Evolutionary conservation across 2,888 invertebrate species (phyloP).

Genomic region (Ormia ochracea): DNA sequence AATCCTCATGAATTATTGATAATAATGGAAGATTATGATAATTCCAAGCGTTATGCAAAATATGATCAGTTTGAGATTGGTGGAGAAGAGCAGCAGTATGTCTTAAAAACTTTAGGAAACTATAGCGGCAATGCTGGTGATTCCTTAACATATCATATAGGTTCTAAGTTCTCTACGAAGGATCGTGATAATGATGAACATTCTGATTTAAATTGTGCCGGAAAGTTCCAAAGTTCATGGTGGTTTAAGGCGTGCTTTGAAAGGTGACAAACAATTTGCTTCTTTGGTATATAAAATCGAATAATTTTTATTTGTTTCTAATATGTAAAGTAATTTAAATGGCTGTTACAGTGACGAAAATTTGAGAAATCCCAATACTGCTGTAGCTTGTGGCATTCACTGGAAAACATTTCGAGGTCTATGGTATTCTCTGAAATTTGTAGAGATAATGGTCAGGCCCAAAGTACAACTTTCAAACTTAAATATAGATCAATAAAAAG

Average conservation of each 20-base stretch:
- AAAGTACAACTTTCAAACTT: neutral
- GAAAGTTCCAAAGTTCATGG: conserved; percentile 83
- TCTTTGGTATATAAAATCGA: neutral
- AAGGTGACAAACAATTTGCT: conserved; percentile 74
- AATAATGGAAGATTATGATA: conserved; percentile 80
- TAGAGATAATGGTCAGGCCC: conserved; percentile 60
- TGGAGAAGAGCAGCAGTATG: conserved; percentile 81
- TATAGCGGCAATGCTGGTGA: conserved; percentile 83
- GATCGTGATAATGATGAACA: conserved; percentile 83
- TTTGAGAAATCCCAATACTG: conserved; percentile 36
- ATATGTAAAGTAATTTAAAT: conserved; percentile 58
- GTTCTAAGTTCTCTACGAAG: conserved; percentile 82
- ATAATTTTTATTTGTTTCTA: neutral
- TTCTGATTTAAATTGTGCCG: conserved; percentile 81
- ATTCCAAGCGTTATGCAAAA: conserved; percentile 79
- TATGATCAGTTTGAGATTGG: conserved; percentile 82
- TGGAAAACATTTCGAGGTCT: conserved; percentile 59
- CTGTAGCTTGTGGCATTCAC: conserved; percentile 56
- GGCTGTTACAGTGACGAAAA: conserved; percentile 51
- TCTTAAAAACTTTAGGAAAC: conserved; percentile 81
- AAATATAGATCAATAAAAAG: too few species aligned
- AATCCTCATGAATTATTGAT: conserved; percentile 79
- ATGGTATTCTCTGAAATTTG: conserved; percentile 61
- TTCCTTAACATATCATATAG: conserved; percentile 82
- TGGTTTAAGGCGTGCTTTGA: conserved; percentile 85